phyloP scores from a whole-genome alignment of 1,140 invertebrate species.

The Schlechtendalia chinensis region DNA sequence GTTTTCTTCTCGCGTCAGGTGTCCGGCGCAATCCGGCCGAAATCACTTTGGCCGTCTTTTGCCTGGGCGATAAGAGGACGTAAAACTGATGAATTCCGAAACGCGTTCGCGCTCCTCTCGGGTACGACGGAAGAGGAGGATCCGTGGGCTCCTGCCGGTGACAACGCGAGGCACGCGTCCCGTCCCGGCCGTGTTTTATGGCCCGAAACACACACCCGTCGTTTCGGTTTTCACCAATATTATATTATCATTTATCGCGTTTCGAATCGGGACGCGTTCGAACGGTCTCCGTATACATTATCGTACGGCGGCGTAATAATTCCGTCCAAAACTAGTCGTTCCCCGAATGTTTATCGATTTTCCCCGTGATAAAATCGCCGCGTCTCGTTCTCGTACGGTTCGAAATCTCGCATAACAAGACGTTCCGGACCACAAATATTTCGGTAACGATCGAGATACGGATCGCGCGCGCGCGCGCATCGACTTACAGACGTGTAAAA shows the following conservation, averaged over 20 bases:
- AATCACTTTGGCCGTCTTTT: too few relatives aligned
- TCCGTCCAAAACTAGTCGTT: constrained; percentile 36
- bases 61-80: too few relatives aligned
- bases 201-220: constrained; percentile 11
- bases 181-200: constrained; percentile 32
- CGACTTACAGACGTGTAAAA: constrained; percentile 20
- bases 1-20: too few relatives aligned
- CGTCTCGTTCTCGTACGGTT: too few relatives aligned
- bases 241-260: not conserved
- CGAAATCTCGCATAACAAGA: too few relatives aligned
- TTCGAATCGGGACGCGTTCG: constrained; percentile 28
- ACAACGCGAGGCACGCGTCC: constrained; percentile 39
- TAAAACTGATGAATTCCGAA: too few relatives aligned
- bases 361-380: constrained; percentile 1
- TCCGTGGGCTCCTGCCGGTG: constrained; percentile 40
- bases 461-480: constrained; percentile 6
- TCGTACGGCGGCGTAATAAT: constrained; percentile 9
- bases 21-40: too few relatives aligned
- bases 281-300: not conserved
- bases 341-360: constrained; percentile 30
- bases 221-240: constrained; percentile 14
- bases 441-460: constrained; percentile 5
- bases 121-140: not conserved
- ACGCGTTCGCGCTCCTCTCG: constrained; percentile 37
- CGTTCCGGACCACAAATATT: constrained; percentile 30